Conservation (phyloP, 2,113 vertebrate species). For the Melanerpes aurifrons region DNA sequence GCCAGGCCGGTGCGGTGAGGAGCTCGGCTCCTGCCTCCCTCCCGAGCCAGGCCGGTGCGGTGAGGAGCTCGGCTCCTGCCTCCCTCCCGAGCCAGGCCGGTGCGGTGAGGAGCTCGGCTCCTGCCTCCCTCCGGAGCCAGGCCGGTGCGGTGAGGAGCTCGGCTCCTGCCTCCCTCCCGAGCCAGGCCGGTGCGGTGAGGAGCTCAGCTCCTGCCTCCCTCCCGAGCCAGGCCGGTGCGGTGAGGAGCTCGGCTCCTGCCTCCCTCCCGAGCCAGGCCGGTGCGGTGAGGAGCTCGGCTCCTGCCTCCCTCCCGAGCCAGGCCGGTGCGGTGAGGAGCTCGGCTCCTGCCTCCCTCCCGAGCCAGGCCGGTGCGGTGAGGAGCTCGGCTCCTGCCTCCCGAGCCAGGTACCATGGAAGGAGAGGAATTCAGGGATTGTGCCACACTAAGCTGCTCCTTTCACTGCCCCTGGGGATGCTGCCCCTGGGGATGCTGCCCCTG, state of each 20-base stretch:
- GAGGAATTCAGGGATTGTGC: too few relatives aligned
- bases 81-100: accelerated
- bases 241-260: not conserved
- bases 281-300: not conserved
- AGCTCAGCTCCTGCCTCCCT: not conserved
- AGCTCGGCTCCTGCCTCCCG: not conserved
- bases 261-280: not conserved
- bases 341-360: too few relatives aligned
- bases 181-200: not conserved
- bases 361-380: accelerated
- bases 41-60: not conserved
- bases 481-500: too few relatives aligned
- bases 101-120: not conserved
- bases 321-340: not conserved
- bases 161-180: too few relatives aligned
- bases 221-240: accelerated
- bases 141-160: not conserved
- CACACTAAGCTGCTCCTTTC: too few relatives aligned
- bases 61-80: not conserved
- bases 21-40: not conserved
- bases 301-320: too few relatives aligned
- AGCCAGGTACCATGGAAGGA: not conserved
- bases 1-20: not conserved
- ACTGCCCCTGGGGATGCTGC: not conserved
- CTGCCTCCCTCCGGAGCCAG: not conserved